Conservation (phyloP, 2,888 invertebrate genomes). For the Drosophila testacea region DNA sequence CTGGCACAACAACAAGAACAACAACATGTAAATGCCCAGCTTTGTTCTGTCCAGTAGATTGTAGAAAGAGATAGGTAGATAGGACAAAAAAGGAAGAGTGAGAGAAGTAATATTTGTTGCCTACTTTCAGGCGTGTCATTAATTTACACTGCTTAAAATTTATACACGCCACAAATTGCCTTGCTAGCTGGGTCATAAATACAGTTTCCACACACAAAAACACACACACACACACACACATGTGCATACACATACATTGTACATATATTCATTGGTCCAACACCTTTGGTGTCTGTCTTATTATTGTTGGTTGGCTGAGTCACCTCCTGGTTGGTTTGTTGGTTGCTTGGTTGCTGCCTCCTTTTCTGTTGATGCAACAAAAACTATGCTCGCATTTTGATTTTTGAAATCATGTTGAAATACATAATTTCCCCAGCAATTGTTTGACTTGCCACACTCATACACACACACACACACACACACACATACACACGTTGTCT, state of each 20-base stretch:
- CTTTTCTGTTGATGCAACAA: constrained; percentile 22
- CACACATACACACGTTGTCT: neutral
- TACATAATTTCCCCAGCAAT: constrained; percentile 57
- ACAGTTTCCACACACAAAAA: constrained; percentile 17
- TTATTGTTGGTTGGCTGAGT: constrained; percentile 43
- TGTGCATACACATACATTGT: constrained; percentile 4
- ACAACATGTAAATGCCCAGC: constrained; percentile 1
- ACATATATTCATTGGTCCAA: constrained; percentile 63
- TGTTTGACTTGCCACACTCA: constrained; percentile 47
- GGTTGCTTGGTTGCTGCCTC: neutral
- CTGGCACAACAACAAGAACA: constrained; percentile 28
- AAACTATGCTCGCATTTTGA: constrained; percentile 60
- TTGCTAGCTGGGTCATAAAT: constrained; percentile 48
- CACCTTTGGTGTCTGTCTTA: constrained; percentile 59
- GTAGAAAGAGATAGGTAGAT: neutral
- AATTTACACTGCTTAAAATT: constrained; percentile 72
- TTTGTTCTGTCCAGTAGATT: neutral
- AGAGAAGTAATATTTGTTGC: constrained; percentile 36
- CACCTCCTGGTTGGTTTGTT: neutral
- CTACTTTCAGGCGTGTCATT: constrained; percentile 65
- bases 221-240: constrained; percentile 1
- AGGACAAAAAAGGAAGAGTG: neutral
- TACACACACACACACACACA: too few relatives aligned
- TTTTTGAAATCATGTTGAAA: constrained; percentile 64
- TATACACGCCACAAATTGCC: constrained; percentile 62